Evolutionary conservation across 1,140 invertebrate species (phyloP).

Genomic region (Acyrthosiphon pisum): DNA sequence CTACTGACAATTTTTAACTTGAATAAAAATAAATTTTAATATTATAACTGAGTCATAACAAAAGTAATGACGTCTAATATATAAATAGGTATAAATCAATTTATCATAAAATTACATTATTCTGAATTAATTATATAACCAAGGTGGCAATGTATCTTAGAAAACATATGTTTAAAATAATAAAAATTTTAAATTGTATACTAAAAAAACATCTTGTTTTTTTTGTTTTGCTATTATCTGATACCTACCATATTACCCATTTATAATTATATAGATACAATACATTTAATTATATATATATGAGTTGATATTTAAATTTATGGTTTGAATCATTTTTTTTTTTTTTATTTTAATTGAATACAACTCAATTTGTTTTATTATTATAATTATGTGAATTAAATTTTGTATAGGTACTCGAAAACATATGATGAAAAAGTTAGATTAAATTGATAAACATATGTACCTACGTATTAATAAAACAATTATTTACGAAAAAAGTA

Average conservation of each 20-base stretch:
- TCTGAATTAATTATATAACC: not conserved
- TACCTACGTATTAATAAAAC: not conserved
- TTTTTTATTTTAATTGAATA: conserved; percentile 18
- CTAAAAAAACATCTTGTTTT: not conserved
- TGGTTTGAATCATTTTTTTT: not conserved
- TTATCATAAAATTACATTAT: not conserved
- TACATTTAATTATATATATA: not conserved
- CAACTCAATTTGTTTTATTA: not conserved
- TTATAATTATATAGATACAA: conserved; percentile 1
- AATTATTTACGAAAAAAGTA: not conserved
- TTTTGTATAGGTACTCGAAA: not conserved
- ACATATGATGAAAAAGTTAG: not conserved
- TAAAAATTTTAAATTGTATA: not conserved
- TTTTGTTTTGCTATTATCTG: not conserved
- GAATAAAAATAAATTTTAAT: not conserved
- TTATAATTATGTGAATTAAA: not conserved
- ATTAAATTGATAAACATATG: not conserved
- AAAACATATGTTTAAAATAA: not conserved
- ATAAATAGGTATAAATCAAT: not conserved
- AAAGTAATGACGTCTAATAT: not conserved
- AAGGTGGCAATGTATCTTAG: not conserved
- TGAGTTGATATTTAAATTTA: not conserved
- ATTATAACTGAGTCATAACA: not conserved
- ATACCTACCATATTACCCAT: not conserved
- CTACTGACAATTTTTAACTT: no score